Evolutionary conservation across 1,140 invertebrate genomes (phyloP).

Genomic region (Vollenhovia emeryi): DNA sequence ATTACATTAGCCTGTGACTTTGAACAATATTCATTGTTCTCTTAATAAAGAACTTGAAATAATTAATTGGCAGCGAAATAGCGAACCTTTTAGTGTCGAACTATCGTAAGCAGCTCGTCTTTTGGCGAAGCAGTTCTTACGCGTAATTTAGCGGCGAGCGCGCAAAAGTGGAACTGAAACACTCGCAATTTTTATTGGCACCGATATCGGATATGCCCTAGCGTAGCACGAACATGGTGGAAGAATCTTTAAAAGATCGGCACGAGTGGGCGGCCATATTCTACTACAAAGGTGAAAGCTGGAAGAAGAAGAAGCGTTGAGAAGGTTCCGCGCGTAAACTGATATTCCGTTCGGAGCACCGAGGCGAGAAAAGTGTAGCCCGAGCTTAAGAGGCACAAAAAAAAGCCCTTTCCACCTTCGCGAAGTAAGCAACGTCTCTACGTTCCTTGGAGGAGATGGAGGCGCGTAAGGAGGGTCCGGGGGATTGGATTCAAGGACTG

Average conservation of each 20-base stretch:
- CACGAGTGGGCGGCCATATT: conserved; percentile 51
- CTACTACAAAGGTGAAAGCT: conserved; percentile 45
- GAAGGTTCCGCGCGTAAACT: conserved; percentile 68
- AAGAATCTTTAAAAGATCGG: conserved; percentile 61
- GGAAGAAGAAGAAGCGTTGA: conserved; percentile 45
- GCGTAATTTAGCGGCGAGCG: conserved; percentile 14
- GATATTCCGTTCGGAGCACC: conserved; percentile 68
- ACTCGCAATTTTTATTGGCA: conserved; percentile 44
- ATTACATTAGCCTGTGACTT: neutral
- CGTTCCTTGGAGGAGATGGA: conserved; percentile 27
- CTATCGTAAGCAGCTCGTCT: neutral
- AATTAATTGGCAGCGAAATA: neutral
- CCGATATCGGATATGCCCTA: conserved; percentile 29
- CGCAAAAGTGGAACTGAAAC: conserved; percentile 47
- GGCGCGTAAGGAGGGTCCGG: neutral
- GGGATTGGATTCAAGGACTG: conserved; percentile 60
- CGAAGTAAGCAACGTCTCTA: conserved; percentile 60
- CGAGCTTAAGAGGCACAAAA: conserved; percentile 66
- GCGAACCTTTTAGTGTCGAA: neutral
- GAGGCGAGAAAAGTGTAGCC: conserved; percentile 63
- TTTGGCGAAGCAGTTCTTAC: no score
- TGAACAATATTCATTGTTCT: neutral
- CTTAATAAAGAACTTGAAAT: neutral
- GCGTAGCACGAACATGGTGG: conserved; percentile 1
- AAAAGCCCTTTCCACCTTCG: conserved; percentile 52